These are phyloP conservation scores for Aspidapion aeneum DNA, from an alignment of 2,888 invertebrate genomes.

Conservation along the genomic window DNA sequence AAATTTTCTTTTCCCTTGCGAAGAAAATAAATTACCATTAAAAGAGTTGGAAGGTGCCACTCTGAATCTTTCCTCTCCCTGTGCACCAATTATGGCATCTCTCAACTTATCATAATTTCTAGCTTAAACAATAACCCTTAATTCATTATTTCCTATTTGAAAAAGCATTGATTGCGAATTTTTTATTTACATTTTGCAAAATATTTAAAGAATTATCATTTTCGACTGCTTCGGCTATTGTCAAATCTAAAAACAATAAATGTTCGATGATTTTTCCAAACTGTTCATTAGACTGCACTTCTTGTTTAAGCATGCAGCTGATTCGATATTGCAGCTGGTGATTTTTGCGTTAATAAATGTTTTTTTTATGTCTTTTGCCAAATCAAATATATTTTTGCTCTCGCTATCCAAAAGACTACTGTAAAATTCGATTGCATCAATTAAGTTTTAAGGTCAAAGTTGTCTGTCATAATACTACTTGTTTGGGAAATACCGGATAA, in stretches of 20 bases:
- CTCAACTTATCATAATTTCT: not conserved
- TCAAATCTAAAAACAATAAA: not conserved
- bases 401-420: not conserved
- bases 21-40: not conserved
- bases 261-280: not conserved
- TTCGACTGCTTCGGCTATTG: not conserved
- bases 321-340: not conserved
- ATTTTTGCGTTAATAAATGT: not conserved
- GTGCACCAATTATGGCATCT: not conserved
- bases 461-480: not conserved
- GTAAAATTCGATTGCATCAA: not conserved
- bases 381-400: not conserved
- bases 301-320: not conserved
- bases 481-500: not conserved
- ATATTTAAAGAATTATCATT: not conserved
- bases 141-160: not conserved
- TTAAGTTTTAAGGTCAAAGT: not conserved
- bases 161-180: not conserved
- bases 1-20: not conserved
- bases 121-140: not conserved
- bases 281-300: too few relatives aligned
- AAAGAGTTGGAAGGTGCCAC: not conserved
- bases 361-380: not conserved
- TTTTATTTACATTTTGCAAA: not conserved
- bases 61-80: not conserved